Percentiles rank a stretch among this genome's conserved stretches.
phyloP scores from a whole-genome alignment of 2,888 invertebrate species.

The Cyaniris semiargus region DNA sequence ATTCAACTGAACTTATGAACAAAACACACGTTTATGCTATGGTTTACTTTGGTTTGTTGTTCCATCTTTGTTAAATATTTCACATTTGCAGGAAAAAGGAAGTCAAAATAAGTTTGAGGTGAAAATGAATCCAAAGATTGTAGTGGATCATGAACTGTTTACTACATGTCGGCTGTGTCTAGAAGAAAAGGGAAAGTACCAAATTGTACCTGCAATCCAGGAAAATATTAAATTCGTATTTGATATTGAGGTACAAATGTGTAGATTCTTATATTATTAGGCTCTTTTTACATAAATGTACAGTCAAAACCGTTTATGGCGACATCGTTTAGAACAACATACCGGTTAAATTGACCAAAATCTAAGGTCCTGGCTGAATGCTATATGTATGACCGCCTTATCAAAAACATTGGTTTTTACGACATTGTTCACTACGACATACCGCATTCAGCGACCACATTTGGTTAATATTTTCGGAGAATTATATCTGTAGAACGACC shows the following conservation, averaged over 20 bases:
- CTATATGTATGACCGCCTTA: too few relatives aligned
- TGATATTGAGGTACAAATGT: constrained; percentile 58
- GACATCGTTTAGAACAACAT: too few relatives aligned
- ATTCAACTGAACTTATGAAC: too few relatives aligned
- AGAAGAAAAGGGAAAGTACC: constrained; percentile 63
- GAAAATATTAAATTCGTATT: constrained; percentile 67
- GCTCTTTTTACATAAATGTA: background rate
- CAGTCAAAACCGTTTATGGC: too few relatives aligned
- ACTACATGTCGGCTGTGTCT: constrained; percentile 69
- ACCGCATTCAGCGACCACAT: too few relatives aligned
- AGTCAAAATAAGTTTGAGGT: constrained; percentile 17
- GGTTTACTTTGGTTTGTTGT: background rate
- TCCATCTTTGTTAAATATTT: background rate
- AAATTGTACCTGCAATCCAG: constrained; percentile 64
- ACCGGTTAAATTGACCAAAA: too few relatives aligned
- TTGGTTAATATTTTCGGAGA: too few relatives aligned
- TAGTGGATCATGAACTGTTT: constrained; percentile 64
- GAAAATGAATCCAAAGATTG: constrained; percentile 52
- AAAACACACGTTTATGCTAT: too few relatives aligned
- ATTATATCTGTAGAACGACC: too few relatives aligned
- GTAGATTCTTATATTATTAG: constrained; percentile 41
- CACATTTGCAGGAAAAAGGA: background rate
- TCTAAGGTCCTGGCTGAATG: too few relatives aligned
- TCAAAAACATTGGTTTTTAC: too few relatives aligned
- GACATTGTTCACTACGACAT: too few relatives aligned